Conservation (phyloP, 2,888 invertebrate genomes). For the Leptodirus hochenwartii region DNA sequence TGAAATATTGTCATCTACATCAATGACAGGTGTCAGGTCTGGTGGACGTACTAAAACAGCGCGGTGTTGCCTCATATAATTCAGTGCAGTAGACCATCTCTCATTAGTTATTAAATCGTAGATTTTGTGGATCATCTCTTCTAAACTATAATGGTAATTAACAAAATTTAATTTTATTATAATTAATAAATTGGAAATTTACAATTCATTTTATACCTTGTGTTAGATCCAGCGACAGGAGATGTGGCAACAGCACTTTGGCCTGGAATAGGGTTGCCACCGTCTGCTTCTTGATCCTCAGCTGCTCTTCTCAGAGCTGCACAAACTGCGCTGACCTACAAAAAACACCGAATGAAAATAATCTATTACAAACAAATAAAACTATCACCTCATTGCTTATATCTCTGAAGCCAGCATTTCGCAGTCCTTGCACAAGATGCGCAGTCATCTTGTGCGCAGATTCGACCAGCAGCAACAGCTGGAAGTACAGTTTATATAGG, state of each 20-base stretch:
- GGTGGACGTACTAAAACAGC: neutral
- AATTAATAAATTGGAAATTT: no score
- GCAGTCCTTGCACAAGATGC: neutral
- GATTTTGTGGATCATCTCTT: no score
- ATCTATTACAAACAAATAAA: no score
- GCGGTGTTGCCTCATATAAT: constrained; percentile 40
- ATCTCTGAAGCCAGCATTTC: no score
- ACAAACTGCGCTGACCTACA: constrained; percentile 26
- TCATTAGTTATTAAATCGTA: constrained; percentile 36
- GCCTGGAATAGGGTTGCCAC: constrained; percentile 41
- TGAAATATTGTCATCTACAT: constrained; percentile 65
- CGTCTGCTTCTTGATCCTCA: constrained; percentile 43
- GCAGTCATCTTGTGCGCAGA: constrained; percentile 61
- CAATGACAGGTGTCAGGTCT: constrained; percentile 27
- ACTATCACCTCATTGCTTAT: no score
- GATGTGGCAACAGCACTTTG: no score
- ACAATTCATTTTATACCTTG: no score
- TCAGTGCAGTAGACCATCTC: constrained; percentile 51
- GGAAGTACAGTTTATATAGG: constrained; percentile 84
- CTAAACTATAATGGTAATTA: no score
- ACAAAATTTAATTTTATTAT: no score
- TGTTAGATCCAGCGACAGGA: no score
- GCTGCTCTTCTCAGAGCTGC: constrained; percentile 38
- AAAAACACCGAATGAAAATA: constrained; percentile 2
- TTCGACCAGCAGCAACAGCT: constrained; percentile 74